Evolutionary conservation across 1,140 invertebrate genomes (phyloP), one percentile per base, ranked within the genome.

Genomic region (Trichogramma pretiosum): DNA sequence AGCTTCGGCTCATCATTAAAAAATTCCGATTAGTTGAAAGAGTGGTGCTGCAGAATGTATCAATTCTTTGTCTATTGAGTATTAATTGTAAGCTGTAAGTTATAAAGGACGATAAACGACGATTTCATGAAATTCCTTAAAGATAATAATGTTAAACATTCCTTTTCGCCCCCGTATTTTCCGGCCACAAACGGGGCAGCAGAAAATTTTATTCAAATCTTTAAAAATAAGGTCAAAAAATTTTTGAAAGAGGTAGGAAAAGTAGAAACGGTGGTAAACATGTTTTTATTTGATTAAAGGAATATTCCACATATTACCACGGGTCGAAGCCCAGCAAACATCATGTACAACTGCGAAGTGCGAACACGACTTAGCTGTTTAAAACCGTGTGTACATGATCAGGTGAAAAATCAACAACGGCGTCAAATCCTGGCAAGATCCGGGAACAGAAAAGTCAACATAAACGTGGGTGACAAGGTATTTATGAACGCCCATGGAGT

Each of bases 361-460:
- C 33, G 41, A 28, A 55, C 50, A 1, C 34, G 35, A 26, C 42
- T 55, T 19, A 46, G 48, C 33, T 24, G 40, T 2, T 23, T 49
- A 24, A 45, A 45, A 23, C 33, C 42, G 5, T 23, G 11, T 24
- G 13, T 35, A 22, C 13, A 11, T 14, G 14, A 16, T n/a, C n/a
- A 34, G 3, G 33, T 45, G n/a, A 33, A 45, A 23, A 13, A 34
- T n/a, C 32, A 45, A 2, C 33, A 45, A 7, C 14, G 32, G 16
- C 19, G 13, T 2, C 42, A 45, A 24, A 34, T 34, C 3, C 5
- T 38, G 2, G 3, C 18, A 5, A 3, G 18, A 9, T 11, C 3
- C 1, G 33, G 21, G 2, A 22, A 1, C 5, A 3, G n/a, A 3
- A 34, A 23, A 7, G 17, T 23, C 7, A 11, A 45, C 3, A 10